Percentiles rank a stretch among this genome's conserved stretches.
Evolutionary conservation across 2,888 invertebrate genomes (phyloP).

Genomic region (Orchesellides sinensis): DNA sequence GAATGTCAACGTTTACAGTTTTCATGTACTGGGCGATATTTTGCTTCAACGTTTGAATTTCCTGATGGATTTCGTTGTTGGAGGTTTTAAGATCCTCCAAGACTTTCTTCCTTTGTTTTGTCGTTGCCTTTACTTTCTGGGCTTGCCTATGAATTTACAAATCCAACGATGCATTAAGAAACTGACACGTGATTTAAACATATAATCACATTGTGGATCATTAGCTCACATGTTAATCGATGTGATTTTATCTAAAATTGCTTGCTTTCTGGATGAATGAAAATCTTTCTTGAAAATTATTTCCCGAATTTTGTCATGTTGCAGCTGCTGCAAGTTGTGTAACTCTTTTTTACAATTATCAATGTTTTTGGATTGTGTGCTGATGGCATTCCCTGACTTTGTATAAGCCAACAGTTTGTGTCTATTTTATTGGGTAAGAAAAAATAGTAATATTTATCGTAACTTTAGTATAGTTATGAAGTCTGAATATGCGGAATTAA

Average conservation of each 20-base stretch:
- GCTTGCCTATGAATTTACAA: constrained; percentile 1
- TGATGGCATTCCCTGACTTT: constrained; percentile 1
- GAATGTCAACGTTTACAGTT: neutral
- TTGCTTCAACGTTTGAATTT: neutral
- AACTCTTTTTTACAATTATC: neutral
- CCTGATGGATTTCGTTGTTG: neutral
- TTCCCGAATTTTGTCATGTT: neutral
- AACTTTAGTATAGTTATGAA: too few species aligned
- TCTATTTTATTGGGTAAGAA: neutral
- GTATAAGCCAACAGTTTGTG: neutral
- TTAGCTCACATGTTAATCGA: too few species aligned
- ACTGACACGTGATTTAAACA: too few species aligned
- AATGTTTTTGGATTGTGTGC: neutral
- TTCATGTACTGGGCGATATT: neutral
- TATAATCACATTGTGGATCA: too few species aligned
- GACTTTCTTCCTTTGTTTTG: neutral
- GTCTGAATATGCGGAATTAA: neutral
- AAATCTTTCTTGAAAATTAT: neutral
- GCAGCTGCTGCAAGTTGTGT: neutral
- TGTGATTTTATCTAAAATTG: neutral
- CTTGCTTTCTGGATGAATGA: neutral
- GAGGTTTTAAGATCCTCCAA: neutral
- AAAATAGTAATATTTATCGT: neutral
- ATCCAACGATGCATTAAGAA: neutral
- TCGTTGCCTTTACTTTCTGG: neutral